These are phyloP conservation scores for Cacatua alba DNA, from an alignment of 2,113 vertebrate species.

Conservation along the genomic window DNA sequence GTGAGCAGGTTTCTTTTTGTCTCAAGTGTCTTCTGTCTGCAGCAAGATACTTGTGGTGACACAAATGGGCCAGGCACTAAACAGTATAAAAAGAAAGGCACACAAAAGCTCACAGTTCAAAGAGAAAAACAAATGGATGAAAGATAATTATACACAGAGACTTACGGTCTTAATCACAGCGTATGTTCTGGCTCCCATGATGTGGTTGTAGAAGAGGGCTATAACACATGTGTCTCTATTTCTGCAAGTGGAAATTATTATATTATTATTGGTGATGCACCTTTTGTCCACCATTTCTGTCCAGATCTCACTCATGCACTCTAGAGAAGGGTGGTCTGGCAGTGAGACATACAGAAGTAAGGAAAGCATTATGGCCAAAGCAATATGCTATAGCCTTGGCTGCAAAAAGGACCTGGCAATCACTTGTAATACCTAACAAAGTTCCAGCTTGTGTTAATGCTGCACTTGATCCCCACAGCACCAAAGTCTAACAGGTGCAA, in stretches of 20 bases:
- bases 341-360: background rate
- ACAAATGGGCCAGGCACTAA: background rate
- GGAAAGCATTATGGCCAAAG: background rate
- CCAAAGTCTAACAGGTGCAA: background rate
- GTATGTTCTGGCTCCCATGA: accelerated
- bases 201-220: background rate
- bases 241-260: background rate
- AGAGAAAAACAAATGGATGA: background rate
- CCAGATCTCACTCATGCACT: background rate
- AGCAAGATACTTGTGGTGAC: background rate
- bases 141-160: background rate
- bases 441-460: background rate
- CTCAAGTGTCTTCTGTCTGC: background rate
- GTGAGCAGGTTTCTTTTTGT: background rate
- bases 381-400: background rate
- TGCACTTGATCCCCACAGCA: background rate
- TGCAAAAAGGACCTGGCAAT: background rate
- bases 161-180: background rate
- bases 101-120: background rate
- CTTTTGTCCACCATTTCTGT: background rate
- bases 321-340: background rate
- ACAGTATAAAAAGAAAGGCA: background rate
- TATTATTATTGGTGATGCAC: background rate
- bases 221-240: background rate
- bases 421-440: background rate